Conservation (phyloP, 1,140 invertebrate genomes). For the Saccostrea glomerata region DNA sequence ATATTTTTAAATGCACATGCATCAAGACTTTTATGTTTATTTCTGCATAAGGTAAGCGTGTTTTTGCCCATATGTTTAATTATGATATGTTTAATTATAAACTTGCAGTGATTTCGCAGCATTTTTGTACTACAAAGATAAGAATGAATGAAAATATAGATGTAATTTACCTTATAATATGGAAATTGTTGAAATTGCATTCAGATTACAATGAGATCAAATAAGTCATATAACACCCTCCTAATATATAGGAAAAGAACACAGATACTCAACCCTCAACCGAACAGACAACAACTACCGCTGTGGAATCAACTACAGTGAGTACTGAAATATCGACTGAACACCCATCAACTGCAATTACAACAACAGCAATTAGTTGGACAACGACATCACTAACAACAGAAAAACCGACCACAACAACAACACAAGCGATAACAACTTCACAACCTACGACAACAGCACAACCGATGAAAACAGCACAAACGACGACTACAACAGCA, state of each 20-base stretch:
- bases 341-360: not conserved
- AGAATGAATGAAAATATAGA: not conserved
- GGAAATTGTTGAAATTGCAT: not conserved
- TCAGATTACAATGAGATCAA: not conserved
- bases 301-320: not conserved
- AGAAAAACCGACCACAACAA: not conserved
- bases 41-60: not conserved
- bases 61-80: not conserved
- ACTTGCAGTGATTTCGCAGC: not conserved
- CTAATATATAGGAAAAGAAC: not conserved
- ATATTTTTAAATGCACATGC: not conserved
- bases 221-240: not conserved
- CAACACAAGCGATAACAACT: not conserved
- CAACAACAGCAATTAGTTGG: not conserved
- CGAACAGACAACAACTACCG: not conserved
- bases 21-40: no score
- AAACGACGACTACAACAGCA: not conserved
- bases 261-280: not conserved
- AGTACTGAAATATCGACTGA: not conserved
- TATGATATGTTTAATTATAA: not conserved
- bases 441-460: not conserved
- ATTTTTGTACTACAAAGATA: not conserved
- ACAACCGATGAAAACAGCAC: not conserved
- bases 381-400: not conserved
- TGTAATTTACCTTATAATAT: not conserved